Percentiles rank a stretch among this genome's conserved stretches.
These are phyloP conservation scores for Eupithecia subfuscata DNA, from an alignment of 2,888 invertebrate species.

Conservation along the genomic window DNA sequence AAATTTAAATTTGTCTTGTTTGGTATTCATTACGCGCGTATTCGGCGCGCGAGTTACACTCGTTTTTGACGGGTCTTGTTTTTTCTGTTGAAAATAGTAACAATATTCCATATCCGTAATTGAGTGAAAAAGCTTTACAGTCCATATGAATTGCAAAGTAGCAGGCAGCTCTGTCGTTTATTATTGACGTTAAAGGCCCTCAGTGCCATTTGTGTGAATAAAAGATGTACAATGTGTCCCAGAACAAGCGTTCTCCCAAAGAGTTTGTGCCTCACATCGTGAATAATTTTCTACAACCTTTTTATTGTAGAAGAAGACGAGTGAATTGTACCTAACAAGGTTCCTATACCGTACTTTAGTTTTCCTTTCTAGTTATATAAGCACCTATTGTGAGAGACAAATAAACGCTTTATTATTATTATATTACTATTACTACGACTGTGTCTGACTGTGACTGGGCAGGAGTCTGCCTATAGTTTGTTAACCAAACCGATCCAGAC, in stretches of 20 bases:
- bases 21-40: too few species aligned
- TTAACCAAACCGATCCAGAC: neutral
- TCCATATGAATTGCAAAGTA: slow-evolving; percentile 39
- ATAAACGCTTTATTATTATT: too few species aligned
- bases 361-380: too few species aligned
- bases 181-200: slow-evolving; percentile 36
- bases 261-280: neutral
- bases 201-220: slow-evolving; percentile 34
- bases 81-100: neutral
- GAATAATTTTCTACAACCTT: neutral
- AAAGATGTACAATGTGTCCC: slow-evolving; percentile 25
- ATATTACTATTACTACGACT: too few species aligned
- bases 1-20: too few species aligned
- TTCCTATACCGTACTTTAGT: too few species aligned
- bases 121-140: slow-evolving; percentile 28
- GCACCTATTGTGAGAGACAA: too few species aligned
- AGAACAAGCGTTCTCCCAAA: slow-evolving; percentile 1
- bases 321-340: too few species aligned
- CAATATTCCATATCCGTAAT: slow-evolving; percentile 11
- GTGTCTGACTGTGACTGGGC: neutral
- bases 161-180: slow-evolving; percentile 29
- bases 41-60: too few species aligned
- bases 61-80: too few species aligned
- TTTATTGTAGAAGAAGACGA: too few species aligned
- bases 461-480: neutral